A percentile compares a stretch with the other conserved stretches of the same genome.
These are phyloP conservation scores for Orientallactaga sibirica DNA, from an alignment of 2,797 vertebrate species.

Conservation along the genomic window DNA sequence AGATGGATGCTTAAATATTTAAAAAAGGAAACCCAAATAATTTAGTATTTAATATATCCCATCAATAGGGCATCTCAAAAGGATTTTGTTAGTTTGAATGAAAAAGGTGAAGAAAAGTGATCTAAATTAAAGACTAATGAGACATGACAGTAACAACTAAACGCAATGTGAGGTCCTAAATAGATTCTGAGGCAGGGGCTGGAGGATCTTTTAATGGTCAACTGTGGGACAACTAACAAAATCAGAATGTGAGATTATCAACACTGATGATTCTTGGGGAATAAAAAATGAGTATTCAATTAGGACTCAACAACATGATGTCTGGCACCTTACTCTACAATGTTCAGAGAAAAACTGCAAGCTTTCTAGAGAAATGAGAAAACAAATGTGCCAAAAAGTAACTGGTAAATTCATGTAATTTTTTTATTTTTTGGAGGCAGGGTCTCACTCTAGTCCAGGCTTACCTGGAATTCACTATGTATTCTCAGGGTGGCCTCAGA, in stretches of 20 bases:
- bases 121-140: not conserved
- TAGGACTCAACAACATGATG: not conserved
- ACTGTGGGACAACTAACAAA: not conserved
- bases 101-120: conserved; percentile 12
- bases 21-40: not conserved
- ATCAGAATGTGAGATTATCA: not conserved
- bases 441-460: too few species aligned
- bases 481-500: too few species aligned
- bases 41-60: conserved; percentile 11
- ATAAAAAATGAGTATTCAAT: not conserved
- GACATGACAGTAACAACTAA: not conserved
- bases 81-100: conserved; percentile 22
- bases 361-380: not conserved
- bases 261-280: conserved; percentile 34
- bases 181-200: not conserved
- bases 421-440: not conserved
- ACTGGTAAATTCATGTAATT: not conserved
- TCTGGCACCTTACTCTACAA: conserved; percentile 1
- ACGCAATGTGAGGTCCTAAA: not conserved
- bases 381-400: not conserved
- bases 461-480: too few species aligned
- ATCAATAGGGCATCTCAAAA: conserved; percentile 4
- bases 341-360: not conserved
- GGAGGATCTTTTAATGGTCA: not conserved
- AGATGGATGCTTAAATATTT: not conserved